Evolutionary conservation across 2,888 invertebrate species (phyloP).

Genomic region (Mystacides longicornis): DNA sequence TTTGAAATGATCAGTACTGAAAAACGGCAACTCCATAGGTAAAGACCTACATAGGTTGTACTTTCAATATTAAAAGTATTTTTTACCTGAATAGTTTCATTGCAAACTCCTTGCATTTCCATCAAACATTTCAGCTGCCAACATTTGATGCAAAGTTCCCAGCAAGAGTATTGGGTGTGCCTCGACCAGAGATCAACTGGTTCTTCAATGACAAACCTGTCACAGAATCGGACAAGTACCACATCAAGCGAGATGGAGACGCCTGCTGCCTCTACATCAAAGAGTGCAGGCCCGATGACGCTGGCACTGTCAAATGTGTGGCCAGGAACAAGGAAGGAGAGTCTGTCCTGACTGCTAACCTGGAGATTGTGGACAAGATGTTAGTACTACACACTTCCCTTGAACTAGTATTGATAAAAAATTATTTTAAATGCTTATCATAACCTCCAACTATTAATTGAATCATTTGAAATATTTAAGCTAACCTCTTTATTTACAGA

Average conservation of each 20-base stretch:
- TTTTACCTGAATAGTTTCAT: too few species aligned
- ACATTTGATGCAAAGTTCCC: constrained; percentile 76
- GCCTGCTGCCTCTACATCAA: constrained; percentile 67
- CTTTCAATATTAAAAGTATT: too few species aligned
- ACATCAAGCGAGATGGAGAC: constrained; percentile 70
- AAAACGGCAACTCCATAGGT: too few species aligned
- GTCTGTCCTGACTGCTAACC: constrained; percentile 62
- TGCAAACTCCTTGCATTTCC: too few species aligned
- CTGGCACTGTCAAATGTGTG: constrained; percentile 68
- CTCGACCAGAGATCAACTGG: constrained; percentile 81
- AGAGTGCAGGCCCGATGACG: constrained; percentile 59
- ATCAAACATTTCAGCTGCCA: constrained; percentile 54
- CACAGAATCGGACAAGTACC: constrained; percentile 62
- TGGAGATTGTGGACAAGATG: constrained; percentile 79
- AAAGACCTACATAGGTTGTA: too few species aligned
- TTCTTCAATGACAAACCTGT: constrained; percentile 74
- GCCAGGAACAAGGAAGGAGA: constrained; percentile 77
- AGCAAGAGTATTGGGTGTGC: constrained; percentile 72
- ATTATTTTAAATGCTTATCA: background rate
- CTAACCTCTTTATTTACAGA: constrained; percentile 37
- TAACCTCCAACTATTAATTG: background rate
- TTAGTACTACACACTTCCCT: constrained; percentile 39
- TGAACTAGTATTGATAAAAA: background rate
- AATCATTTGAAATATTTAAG: background rate
- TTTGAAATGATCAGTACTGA: too few species aligned